Evolutionary conservation across 2,797 vertebrate species (phyloP), one percentile per base, ranked within the genome.

Genomic region (Mycteria americana): DNA sequence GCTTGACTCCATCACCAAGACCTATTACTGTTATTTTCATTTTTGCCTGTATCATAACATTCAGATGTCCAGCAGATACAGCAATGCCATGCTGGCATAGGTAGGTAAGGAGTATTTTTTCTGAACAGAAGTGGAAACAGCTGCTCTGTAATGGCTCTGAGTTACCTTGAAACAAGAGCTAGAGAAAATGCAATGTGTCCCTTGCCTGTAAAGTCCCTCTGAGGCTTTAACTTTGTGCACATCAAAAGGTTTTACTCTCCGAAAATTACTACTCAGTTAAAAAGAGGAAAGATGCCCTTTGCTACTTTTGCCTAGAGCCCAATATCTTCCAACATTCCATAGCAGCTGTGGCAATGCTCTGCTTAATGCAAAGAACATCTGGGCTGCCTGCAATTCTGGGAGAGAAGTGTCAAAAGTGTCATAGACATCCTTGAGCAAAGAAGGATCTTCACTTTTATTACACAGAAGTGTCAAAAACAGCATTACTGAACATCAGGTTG

Each of bases 341-440:
- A 88, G 94, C 96, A 97, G 95, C 93, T 94, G 93, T 88, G 76
- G 83, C 64, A 77, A 18, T 7, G 28, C 77, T 92, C 73, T 53
- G 56, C 89, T 85, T 96, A 96, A 96, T 90, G 89, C 85, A 87
- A 83, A 70, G 87, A 97, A 97, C 97, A 97, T 97, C 96, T 97
- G 96, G 96, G 89, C 91, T 89, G 85, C 93, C 86, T 92, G 79
- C 88, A 84, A 6, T 92, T 95, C 92, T 88, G 85, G 67, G 63
- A 95, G 80, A 93, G 77, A 94, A 83, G 93, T 94, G 96, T 92
- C 92, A 95, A 81, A 97, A 95, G 91, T 95, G 95, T 97, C 97
- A 96, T 51, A 95, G 96, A 93, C 92, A 91, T 95, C 94, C 95
- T 97, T 95, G 90, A 96, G 96, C 89, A 84, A 95, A 87, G 89